Evolutionary conservation across 92 coral and sea anemone genomes (phyloP), one percentile per base, ranked within the genome.

Genomic region (Phenganax stokvisi): DNA sequence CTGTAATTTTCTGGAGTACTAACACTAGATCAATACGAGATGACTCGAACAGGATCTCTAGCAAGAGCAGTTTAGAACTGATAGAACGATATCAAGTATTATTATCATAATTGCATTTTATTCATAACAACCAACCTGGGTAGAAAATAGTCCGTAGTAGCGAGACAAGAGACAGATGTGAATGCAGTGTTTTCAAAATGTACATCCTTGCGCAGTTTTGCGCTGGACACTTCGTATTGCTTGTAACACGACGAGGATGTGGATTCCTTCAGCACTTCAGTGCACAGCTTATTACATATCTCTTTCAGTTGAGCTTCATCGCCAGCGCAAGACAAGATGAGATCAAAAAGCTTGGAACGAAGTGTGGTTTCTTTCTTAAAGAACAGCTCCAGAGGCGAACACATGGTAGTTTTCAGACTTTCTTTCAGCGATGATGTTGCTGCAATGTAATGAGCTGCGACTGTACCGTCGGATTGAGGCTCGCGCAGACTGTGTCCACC

Each of bases 131-230:
- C 97, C 13, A 56, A 94, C 98, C 97, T 93, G 65, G 87, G 64
- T 28, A 63, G 84, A 17, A 85, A 80, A 78, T 83, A 86, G 60
- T 84, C 88, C n/a, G 86, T 89, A 71, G 92, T 88, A 55, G 86
- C 92, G 47, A 87, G 88, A 61, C 96, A 94, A 29, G 98, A 89
- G 56, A 94, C 89, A 55, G 92, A 87, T 6, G 89, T 85, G 31
- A 91, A 71, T 31, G 94, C 97, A 57, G 87, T 92, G 37, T 87
- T 85, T 30, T 87, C 87, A 72, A 89, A 78, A 60, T 81, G 84
- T 51, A 94, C 84, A 31, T 89, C 90, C 71, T 88, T 85, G 70
- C 85, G 93, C 76, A 86, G 87, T 61, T 82, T 84, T 10, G 86
- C 84, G 53, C 75, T 88, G 80, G 71, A 88, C 51, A 94, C 91